Conservation (phyloP, 2,797 vertebrate genomes). For the Monodelphis domestica region DNA sequence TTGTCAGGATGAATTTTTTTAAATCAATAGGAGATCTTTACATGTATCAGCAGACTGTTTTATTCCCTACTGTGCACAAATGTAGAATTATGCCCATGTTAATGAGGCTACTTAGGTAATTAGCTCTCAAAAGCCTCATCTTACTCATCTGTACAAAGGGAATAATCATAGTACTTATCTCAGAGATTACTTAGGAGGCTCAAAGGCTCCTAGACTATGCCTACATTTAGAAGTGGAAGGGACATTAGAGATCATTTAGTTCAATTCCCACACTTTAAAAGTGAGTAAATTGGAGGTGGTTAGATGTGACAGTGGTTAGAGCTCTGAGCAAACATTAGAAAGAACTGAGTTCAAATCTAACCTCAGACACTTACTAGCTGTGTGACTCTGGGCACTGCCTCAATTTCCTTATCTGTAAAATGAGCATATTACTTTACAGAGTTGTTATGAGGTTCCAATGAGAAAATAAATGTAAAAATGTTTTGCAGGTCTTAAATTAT, state of each 20-base stretch:
- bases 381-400: not conserved
- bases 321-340: not conserved
- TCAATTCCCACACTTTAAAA: not conserved
- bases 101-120: not conserved
- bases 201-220: not conserved
- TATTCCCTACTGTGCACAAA: slow-evolving; percentile 67
- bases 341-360: not conserved
- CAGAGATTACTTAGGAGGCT: not conserved
- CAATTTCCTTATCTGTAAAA: not conserved
- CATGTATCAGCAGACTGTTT: slow-evolving; percentile 75
- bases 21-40: slow-evolving; percentile 83
- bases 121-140: not conserved
- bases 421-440: not conserved
- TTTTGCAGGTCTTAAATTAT: not conserved
- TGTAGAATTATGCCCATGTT: not conserved
- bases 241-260: not conserved
- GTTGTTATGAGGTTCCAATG: not conserved
- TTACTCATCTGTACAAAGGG: not conserved
- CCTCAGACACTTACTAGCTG: not conserved
- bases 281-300: not conserved
- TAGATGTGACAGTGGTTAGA: not conserved
- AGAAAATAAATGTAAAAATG: not conserved
- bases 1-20: slow-evolving; percentile 82
- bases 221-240: not conserved
- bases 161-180: not conserved